phyloP scores from a whole-genome alignment of 1,140 invertebrate genomes.

The Thalassaphorura encarpata region DNA sequence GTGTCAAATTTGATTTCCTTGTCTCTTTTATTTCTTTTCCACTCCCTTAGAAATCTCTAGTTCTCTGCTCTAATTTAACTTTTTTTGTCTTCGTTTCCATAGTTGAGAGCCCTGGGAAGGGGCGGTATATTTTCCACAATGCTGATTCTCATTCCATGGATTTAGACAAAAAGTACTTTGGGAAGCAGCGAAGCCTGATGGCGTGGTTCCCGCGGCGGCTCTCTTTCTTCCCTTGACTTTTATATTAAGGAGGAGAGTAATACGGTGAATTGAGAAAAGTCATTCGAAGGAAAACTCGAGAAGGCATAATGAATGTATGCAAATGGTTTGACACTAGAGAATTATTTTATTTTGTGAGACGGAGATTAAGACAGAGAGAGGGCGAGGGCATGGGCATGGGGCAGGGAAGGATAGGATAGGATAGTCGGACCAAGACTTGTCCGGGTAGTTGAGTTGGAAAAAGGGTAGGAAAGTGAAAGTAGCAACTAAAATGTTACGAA shows the following conservation, averaged over 20 bases:
- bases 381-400: too few relatives aligned
- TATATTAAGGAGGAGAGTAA: too few relatives aligned
- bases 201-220: neutral
- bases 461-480: too few relatives aligned
- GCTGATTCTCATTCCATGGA: neutral
- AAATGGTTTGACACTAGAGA: conserved; percentile 30
- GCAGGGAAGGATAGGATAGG: too few relatives aligned
- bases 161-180: neutral
- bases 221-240: too few relatives aligned
- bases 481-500: too few relatives aligned
- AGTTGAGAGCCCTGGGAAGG: neutral
- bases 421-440: too few relatives aligned
- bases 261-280: too few relatives aligned
- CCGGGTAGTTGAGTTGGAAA: too few relatives aligned
- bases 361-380: conserved; percentile 31
- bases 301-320: conserved; percentile 26
- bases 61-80: conserved; percentile 27
- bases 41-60: too few relatives aligned
- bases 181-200: neutral
- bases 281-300: too few relatives aligned
- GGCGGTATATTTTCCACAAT: neutral
- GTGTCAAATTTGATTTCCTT: conserved; percentile 32
- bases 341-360: conserved; percentile 32
- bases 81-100: neutral
- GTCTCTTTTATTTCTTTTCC: conserved; percentile 28